phyloP scores from a whole-genome alignment of 2,888 invertebrate genomes.

The Caenorhabditis virilis region DNA sequence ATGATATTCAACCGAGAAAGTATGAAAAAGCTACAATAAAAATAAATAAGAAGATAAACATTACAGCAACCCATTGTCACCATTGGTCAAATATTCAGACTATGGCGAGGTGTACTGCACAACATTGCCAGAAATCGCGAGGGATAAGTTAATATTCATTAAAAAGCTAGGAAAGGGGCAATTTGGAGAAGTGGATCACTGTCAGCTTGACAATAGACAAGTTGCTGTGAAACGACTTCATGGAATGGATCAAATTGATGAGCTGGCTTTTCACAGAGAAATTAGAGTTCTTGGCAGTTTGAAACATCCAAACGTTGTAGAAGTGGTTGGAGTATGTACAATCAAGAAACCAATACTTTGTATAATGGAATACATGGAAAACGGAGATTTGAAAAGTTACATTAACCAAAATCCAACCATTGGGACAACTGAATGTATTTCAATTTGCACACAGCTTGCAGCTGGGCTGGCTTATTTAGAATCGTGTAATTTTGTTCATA shows the following conservation, averaged over 20 bases:
- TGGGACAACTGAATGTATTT: slow-evolving; percentile 46
- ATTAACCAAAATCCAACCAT: slow-evolving; percentile 29
- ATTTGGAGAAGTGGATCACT: slow-evolving; percentile 56
- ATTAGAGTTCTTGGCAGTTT: slow-evolving; percentile 53
- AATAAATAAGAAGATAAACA: neutral
- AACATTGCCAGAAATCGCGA: slow-evolving; percentile 50
- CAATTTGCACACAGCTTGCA: slow-evolving; percentile 75
- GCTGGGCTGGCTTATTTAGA: slow-evolving; percentile 88
- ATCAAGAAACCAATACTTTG: slow-evolving; percentile 76
- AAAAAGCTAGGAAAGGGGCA: slow-evolving; percentile 74
- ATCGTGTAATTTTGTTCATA: slow-evolving; percentile 85
- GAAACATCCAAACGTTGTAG: slow-evolving; percentile 60
- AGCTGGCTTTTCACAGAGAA: slow-evolving; percentile 55
- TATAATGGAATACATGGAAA: slow-evolving; percentile 86
- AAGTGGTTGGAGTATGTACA: slow-evolving; percentile 56
- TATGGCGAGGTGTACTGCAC: slow-evolving; percentile 54
- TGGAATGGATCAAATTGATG: slow-evolving; percentile 43
- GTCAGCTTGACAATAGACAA: slow-evolving; percentile 47
- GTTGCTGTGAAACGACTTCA: slow-evolving; percentile 55
- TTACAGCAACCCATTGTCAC: slow-evolving; percentile 47
- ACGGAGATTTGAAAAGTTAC: slow-evolving; percentile 82
- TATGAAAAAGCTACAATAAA: neutral
- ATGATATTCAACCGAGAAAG: slow-evolving; percentile 32
- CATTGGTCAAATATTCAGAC: slow-evolving; percentile 47
- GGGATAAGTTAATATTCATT: slow-evolving; percentile 77